Conservation (phyloP, 2,113 vertebrate genomes). For the Rynchops niger region DNA sequence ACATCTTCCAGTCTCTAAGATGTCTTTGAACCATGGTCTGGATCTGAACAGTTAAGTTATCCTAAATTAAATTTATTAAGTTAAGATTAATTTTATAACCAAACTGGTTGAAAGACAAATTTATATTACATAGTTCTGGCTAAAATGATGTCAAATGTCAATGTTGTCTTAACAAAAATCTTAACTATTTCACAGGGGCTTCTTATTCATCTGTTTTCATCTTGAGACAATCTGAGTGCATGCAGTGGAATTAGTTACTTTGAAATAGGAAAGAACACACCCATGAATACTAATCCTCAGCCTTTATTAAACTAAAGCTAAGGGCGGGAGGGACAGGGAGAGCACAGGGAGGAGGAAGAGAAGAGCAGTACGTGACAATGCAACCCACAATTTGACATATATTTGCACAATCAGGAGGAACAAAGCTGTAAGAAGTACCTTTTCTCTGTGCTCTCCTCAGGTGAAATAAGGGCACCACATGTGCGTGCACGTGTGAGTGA, state of each 20-base stretch:
- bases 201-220: background rate
- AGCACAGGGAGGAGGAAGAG: background rate
- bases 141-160: background rate
- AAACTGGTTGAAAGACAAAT: background rate
- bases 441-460: background rate
- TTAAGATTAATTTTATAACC: background rate
- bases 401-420: background rate
- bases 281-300: background rate
- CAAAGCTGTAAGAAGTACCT: background rate
- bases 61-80: background rate
- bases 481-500: rapidly evolving
- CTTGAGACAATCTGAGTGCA: background rate
- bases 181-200: background rate
- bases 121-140: background rate
- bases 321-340: background rate
- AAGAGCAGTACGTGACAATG: background rate
- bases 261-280: background rate
- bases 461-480: background rate
- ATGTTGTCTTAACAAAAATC: background rate
- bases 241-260: background rate
- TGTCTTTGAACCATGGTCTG: background rate
- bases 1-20: background rate
- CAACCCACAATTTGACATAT: background rate
- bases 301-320: background rate
- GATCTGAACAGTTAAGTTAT: background rate